Base-by-base conservation (phyloP, 2,797 vertebrate species). In the Loriculus beryllinus region DNA sequence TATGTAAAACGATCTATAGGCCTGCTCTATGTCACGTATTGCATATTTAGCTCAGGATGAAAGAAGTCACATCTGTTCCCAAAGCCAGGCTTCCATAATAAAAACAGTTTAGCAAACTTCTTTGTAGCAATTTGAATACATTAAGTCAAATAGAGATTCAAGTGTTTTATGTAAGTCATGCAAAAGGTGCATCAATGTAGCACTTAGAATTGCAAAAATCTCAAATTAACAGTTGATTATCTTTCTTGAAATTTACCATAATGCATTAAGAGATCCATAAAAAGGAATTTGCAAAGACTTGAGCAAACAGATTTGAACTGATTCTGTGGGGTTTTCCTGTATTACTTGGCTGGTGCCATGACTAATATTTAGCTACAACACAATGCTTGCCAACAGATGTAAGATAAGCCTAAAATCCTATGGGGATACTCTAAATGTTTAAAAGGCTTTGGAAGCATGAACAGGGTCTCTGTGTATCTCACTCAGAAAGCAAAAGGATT, bases 291-390 rank as follows among this genome's bases (percentile, higher is more conserved):
- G 45, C 35, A 83, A 60, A 59, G 17, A 52, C 19, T 82, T 42
- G 6, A 63, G 42, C 15, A 86, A 79, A 93, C 7, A 82, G 20
- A 49, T 87, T 75, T 85, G 39, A 51, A 51, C 63, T 45, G 39
- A 69, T 78, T 88, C 59, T 70, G 14, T 64, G 60, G 40, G 23
- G 7, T 79, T 86, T 82, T 80, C 68, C 83, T 74, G 49, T 49
- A 82, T 82, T 82, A 67, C 26, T 81, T 92, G 64, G 52, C 71
- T 95, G 64, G 63, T 82, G 20, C 57, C 92, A 89, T 39, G 42
- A 91, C 77, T 76, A 85, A 94, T 92, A 39, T 69, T 94, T 89
- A 93, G 76, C 92, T 93, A 95, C 40, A 79, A 63, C 42, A 77
- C 85, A 85, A 71, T 14, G 12, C 35, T 86, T 94, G 64, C 42